Evolutionary conservation across 2,797 vertebrate genomes (phyloP).

Genomic region (Acanthis flammea): DNA sequence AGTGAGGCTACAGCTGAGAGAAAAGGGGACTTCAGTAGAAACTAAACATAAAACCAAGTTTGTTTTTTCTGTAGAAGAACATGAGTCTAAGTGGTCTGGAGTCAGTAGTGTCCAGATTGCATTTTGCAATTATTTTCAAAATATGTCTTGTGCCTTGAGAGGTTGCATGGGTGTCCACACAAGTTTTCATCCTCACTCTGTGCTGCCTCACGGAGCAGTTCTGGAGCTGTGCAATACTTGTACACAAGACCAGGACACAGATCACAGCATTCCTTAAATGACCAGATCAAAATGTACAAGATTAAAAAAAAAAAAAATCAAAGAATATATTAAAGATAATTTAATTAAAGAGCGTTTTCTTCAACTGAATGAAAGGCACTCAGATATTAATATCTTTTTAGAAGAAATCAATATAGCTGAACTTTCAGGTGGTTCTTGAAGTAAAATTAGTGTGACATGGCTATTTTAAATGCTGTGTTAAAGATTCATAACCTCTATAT

Average conservation of each 20-base stretch:
- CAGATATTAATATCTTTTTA: neutral
- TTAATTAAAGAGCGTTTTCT: neutral
- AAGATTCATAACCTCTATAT: neutral
- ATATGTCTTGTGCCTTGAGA: neutral
- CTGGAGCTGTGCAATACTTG: neutral
- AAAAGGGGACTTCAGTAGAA: neutral
- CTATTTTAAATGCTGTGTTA: neutral
- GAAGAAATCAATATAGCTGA: neutral
- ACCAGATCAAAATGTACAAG: neutral
- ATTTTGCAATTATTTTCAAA: neutral
- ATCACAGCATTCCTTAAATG: neutral
- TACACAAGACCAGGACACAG: neutral
- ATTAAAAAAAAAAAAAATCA: neutral
- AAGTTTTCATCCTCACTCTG: neutral
- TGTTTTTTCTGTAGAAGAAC: neutral
- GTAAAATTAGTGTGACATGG: neutral
- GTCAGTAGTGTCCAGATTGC: neutral
- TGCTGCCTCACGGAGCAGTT: neutral
- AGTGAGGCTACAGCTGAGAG: neutral
- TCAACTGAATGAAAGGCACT: neutral
- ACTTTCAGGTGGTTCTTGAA: neutral
- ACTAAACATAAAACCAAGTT: neutral
- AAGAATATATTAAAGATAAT: neutral
- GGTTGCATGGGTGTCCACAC: neutral
- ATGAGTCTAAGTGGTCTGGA: neutral